Percentiles rank a stretch among this genome's conserved stretches.
phyloP scores from a whole-genome alignment of 2,888 invertebrate species.

The Galeruca laticollis region DNA sequence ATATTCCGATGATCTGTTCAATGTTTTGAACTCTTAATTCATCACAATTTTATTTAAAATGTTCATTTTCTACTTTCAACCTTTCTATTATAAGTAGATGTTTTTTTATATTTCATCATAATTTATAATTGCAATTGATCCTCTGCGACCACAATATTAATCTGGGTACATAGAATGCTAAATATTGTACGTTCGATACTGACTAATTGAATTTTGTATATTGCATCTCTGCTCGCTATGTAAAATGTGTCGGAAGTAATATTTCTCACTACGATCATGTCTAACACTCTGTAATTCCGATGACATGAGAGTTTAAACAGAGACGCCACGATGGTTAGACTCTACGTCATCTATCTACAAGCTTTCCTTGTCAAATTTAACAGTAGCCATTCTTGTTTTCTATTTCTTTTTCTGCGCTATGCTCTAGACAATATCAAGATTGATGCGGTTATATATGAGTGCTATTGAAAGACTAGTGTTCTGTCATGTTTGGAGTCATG shows the following conservation, averaged over 20 bases:
- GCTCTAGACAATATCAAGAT: constrained; percentile 29
- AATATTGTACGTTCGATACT: too few species aligned
- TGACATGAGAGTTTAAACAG: constrained; percentile 55
- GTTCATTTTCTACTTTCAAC: too few species aligned
- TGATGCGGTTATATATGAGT: constrained; percentile 22
- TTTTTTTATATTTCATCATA: too few species aligned
- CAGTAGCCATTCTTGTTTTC: constrained; percentile 43
- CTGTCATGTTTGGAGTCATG: constrained; percentile 15
- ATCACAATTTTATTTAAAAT: too few species aligned
- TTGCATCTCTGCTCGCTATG: background rate
- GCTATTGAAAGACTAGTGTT: constrained; percentile 35
- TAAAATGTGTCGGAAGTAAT: background rate
- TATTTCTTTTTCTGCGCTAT: constrained; percentile 23
- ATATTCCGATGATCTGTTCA: too few species aligned
- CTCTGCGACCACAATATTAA: too few species aligned
- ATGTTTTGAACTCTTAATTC: too few species aligned
- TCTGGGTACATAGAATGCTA: too few species aligned
- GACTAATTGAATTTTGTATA: too few species aligned
- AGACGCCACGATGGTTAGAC: constrained; percentile 53
- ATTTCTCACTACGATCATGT: constrained; percentile 7
- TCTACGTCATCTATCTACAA: constrained; percentile 54
- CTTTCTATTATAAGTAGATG: too few species aligned
- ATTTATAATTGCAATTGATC: too few species aligned
- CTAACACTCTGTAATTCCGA: constrained; percentile 24
- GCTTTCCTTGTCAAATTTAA: constrained; percentile 49